These are phyloP conservation scores for Coptotermes formosanus DNA, from an alignment of 1,140 invertebrate genomes.

Conservation along the genomic window DNA sequence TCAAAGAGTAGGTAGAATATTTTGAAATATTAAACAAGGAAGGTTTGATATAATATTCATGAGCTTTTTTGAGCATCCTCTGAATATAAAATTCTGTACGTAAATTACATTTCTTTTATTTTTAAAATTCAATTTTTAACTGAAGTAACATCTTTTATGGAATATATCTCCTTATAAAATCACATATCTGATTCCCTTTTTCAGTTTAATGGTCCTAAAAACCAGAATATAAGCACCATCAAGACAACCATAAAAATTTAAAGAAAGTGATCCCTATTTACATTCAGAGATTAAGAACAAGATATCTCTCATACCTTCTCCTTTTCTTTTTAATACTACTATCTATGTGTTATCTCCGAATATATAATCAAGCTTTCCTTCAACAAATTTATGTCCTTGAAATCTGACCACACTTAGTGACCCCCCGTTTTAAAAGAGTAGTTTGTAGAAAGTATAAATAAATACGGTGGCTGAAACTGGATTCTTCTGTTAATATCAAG, in stretches of 20 bases:
- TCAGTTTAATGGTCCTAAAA: neutral
- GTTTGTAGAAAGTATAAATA: neutral
- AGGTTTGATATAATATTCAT: too few relatives aligned
- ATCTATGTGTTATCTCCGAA: neutral
- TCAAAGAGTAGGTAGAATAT: too few relatives aligned
- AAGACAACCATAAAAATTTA: neutral
- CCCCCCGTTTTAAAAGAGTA: neutral
- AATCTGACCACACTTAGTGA: neutral
- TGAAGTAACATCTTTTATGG: neutral
- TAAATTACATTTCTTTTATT: neutral
- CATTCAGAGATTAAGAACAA: neutral
- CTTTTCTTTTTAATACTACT: neutral
- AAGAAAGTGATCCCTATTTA: neutral
- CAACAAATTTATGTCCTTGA: constrained; percentile 5
- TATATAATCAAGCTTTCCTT: neutral
- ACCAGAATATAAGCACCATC: neutral
- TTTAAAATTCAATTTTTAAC: neutral
- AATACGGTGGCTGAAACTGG: neutral
- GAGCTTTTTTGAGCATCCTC: too few relatives aligned
- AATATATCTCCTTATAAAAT: neutral
- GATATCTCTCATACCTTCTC: neutral
- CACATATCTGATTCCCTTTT: neutral
- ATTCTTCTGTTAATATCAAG: neutral
- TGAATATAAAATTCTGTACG: neutral
- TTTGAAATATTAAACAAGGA: too few relatives aligned